phyloP scores from a whole-genome alignment of 2,888 invertebrate species.

The Erpobdella octoculata region DNA sequence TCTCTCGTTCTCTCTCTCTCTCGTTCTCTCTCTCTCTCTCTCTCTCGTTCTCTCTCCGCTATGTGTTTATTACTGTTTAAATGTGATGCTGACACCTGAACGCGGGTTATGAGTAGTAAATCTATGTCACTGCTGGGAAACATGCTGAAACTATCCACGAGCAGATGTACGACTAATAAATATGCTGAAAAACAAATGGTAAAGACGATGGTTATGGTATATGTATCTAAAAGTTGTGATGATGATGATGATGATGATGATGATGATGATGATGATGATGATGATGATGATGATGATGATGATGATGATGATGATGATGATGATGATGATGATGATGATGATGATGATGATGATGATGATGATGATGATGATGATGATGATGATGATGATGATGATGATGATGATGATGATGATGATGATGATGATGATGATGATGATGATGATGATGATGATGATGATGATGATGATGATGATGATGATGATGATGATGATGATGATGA shows the following conservation, averaged over 20 bases:
- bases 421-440: conserved; percentile 23
- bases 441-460: conserved; percentile 23
- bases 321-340: conserved; percentile 23
- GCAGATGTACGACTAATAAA: neutral
- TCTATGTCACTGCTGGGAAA: neutral
- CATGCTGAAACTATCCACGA: neutral
- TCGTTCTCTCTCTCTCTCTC: too few relatives aligned
- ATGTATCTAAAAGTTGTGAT: conserved; percentile 22
- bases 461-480: conserved; percentile 28
- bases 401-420: conserved; percentile 25
- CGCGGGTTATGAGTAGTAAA: neutral
- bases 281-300: conserved; percentile 22
- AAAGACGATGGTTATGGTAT: conserved; percentile 13
- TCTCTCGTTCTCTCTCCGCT: too few relatives aligned
- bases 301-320: conserved; percentile 24
- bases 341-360: conserved; percentile 16
- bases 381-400: conserved; percentile 30
- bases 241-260: conserved; percentile 24
- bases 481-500: conserved; percentile 24
- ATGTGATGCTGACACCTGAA: neutral
- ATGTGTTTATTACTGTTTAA: neutral
- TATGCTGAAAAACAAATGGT: conserved; percentile 4
- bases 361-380: conserved; percentile 18
- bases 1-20: too few relatives aligned
- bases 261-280: conserved; percentile 23